These are phyloP conservation scores for Monochamus saltuarius DNA, from an alignment of 1,140 invertebrate species.

Conservation along the genomic window DNA sequence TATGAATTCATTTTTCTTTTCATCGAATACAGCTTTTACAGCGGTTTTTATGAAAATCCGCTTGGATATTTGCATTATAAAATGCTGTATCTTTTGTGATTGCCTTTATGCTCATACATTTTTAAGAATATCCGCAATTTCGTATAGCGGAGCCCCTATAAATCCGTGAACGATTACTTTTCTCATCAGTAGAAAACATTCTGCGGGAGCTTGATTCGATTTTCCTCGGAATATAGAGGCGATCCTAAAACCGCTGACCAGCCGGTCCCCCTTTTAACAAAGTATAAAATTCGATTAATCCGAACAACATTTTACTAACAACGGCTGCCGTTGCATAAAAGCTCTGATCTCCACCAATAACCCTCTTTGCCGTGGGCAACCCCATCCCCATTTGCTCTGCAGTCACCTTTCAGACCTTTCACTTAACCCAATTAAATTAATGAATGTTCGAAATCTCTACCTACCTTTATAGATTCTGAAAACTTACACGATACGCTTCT, in stretches of 20 bases:
- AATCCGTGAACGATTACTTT: constrained; percentile 30
- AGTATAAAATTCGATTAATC: constrained; percentile 43
- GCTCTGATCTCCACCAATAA: constrained; percentile 36
- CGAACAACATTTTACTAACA: constrained; percentile 35
- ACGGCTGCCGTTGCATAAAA: constrained; percentile 30
- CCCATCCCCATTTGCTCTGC: not conserved
- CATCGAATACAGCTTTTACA: no score
- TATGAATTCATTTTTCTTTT: no score
- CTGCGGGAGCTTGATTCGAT: constrained; percentile 32
- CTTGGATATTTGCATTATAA: no score
- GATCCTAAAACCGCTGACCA: constrained; percentile 35
- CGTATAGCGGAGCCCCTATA: constrained; percentile 12
- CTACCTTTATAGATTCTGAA: constrained; percentile 33
- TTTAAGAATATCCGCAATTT: no score
- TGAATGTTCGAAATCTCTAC: constrained; percentile 35
- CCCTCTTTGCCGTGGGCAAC: constrained; percentile 15
- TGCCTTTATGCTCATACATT: no score
- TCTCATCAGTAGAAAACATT: constrained; percentile 32
- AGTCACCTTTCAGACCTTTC: constrained; percentile 31
- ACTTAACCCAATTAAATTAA: constrained; percentile 41
- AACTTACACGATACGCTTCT: constrained; percentile 17
- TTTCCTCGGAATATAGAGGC: constrained; percentile 37
- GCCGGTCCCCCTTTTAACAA: constrained; percentile 35
- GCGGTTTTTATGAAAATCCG: no score
- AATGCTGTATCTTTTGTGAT: no score